Evolutionary conservation across 2,113 vertebrate species (phyloP), one percentile per base, ranked within the genome.

Genomic region (Erpornis zantholeuca): DNA sequence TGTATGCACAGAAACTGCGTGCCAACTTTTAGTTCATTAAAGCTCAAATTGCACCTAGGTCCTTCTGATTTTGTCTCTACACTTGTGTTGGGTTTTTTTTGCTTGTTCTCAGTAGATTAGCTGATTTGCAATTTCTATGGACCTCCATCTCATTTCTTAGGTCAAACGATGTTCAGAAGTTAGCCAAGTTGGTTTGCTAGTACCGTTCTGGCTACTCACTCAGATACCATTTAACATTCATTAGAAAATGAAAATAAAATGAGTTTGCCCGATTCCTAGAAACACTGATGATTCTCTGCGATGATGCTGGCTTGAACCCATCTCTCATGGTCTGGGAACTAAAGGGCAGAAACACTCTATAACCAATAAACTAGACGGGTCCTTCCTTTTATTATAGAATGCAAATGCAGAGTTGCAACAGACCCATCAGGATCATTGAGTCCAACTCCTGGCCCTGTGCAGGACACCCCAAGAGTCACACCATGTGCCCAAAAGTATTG

Each of bases 371-470:
- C 29, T 44, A 72, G 38, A 49, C 3, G 77, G 10, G 17, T 66
- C 35, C 38, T 89, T 86, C 28, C 60, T 60, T 82, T 45, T n/a
- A 35, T 12, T 38, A 60, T 0, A 75, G 25, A 68, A 57, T 50
- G n/a, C 36, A 73, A 73, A 53, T 15, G 24, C 24, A 40, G 29
- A 47, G 28, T 6, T 47, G 38, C 28, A 88, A 73, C 9, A 12
- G 12, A 59, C 9, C 20, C 24, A 75, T 9, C 9, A 47, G 16
- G 24, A 60, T 18, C 38, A 29, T 1, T 0, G 0, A 53, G 38
- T 45, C 45, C 53, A 75, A 53, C 15, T 75, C 24, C 47, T 25
- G 17, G 9, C 10, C 78, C 45, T 31, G 5, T 20, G 31, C 19
- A 75, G 38, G 28, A 20, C 13, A 89, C 20, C 20, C 38, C 53